Evolutionary conservation across 2,113 vertebrate species (phyloP).

Genomic region (Nothocercus nigrocapillus): DNA sequence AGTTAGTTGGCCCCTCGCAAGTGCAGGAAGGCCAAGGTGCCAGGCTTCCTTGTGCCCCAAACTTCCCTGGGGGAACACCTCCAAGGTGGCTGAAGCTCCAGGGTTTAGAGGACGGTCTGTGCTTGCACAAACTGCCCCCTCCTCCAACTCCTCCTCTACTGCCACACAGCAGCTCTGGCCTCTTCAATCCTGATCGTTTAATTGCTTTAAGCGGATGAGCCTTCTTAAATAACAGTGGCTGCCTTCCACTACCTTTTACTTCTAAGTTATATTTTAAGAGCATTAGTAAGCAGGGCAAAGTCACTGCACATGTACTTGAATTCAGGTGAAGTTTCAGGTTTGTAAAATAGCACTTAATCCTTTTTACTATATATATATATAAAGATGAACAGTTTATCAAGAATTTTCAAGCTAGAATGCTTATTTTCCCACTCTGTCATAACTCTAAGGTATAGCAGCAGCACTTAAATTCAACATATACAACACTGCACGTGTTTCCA

Average conservation of each 20-base stretch:
- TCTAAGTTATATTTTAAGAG: not conserved
- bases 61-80: not conserved
- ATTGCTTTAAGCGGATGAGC: not conserved
- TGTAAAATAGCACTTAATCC: not conserved
- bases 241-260: too few species aligned
- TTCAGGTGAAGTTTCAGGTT: not conserved
- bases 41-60: rapidly evolving
- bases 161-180: not conserved
- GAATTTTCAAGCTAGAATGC: not conserved
- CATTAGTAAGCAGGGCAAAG: not conserved
- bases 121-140: not conserved
- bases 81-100: rapidly evolving
- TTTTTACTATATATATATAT: not conserved
- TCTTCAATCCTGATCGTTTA: too few species aligned
- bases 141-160: not conserved
- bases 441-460: too few species aligned
- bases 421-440: not conserved
- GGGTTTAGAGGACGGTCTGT: not conserved
- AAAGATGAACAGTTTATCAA: too few species aligned
- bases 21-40: rapidly evolving
- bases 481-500: too few species aligned
- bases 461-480: too few species aligned
- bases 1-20: not conserved
- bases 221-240: not conserved
- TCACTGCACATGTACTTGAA: not conserved